These are phyloP conservation scores for Drosophila tropicalis DNA, from an alignment of 1,140 invertebrate species.

Conservation along the genomic window DNA sequence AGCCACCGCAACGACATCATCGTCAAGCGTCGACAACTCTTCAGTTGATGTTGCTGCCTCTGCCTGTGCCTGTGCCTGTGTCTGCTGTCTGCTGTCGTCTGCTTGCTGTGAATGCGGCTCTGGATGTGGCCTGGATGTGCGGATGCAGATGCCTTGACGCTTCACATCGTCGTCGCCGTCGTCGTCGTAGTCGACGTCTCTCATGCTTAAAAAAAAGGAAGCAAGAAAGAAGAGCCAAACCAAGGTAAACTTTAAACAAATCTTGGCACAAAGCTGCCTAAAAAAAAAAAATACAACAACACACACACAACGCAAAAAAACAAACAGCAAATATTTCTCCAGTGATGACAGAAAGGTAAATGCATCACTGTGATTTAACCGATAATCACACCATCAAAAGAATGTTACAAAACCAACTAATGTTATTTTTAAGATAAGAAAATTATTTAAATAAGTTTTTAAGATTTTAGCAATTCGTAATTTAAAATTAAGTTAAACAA, in stretches of 20 bases:
- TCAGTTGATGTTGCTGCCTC: slow-evolving; percentile 40
- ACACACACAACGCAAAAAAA: not conserved
- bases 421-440: too few relatives aligned
- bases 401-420: too few relatives aligned
- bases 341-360: slow-evolving; percentile 2
- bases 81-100: slow-evolving; percentile 37
- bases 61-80: slow-evolving; percentile 13
- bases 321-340: not conserved
- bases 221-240: slow-evolving; percentile 24
- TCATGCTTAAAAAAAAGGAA: slow-evolving; percentile 32
- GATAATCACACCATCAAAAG: not conserved
- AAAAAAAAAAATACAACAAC: not conserved
- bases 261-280: slow-evolving; percentile 72
- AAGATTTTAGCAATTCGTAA: too few relatives aligned
- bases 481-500: too few relatives aligned
- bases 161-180: slow-evolving; percentile 34
- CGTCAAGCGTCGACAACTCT: slow-evolving; percentile 75
- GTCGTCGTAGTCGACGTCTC: slow-evolving; percentile 12
- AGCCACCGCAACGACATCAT: slow-evolving; percentile 49
- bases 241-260: slow-evolving; percentile 77
- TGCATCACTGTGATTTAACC: not conserved
- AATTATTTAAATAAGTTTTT: too few relatives aligned
- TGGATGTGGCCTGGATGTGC: slow-evolving; percentile 15
- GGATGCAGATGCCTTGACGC: slow-evolving; percentile 45
- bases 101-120: slow-evolving; percentile 15